A percentile compares a stretch with the other conserved stretches of the same genome.
Conservation (phyloP, 1,140 invertebrate species). For the Drosophila ogumai region DNA sequence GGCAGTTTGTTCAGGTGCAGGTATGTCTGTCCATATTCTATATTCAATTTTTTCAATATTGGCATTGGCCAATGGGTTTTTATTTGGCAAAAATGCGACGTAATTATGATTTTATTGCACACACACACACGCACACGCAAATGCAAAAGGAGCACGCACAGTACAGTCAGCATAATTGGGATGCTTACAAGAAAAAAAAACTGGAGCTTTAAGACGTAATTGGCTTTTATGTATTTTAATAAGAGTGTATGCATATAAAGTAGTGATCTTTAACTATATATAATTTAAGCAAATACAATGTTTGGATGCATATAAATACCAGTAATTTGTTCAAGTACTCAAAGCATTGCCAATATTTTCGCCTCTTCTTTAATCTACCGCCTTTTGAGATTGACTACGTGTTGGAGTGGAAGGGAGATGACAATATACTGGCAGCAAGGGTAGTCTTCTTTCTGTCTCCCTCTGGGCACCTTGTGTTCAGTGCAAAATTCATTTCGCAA, state of each 20-base stretch:
- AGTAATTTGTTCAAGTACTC: too few species aligned
- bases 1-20: slow-evolving; percentile 15
- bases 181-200: neutral
- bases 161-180: neutral
- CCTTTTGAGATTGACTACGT: neutral
- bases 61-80: slow-evolving; percentile 16
- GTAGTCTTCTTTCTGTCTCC: slow-evolving; percentile 7
- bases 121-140: slow-evolving; percentile 2
- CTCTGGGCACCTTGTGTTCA: slow-evolving; percentile 3
- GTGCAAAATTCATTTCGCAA: slow-evolving; percentile 64
- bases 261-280: too few species aligned
- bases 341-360: neutral
- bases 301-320: too few species aligned
- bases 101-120: slow-evolving; percentile 40
- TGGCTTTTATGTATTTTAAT: too few species aligned
- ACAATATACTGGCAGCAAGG: neutral
- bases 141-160: neutral
- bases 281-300: too few species aligned
- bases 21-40: slow-evolving; percentile 1
- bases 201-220: neutral
- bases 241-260: too few species aligned
- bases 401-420: neutral
- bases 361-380: neutral
- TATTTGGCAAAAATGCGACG: slow-evolving; percentile 27
- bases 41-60: slow-evolving; percentile 47